Base-by-base conservation (phyloP, 2,888 invertebrate genomes). In the Melieria picta region DNA sequence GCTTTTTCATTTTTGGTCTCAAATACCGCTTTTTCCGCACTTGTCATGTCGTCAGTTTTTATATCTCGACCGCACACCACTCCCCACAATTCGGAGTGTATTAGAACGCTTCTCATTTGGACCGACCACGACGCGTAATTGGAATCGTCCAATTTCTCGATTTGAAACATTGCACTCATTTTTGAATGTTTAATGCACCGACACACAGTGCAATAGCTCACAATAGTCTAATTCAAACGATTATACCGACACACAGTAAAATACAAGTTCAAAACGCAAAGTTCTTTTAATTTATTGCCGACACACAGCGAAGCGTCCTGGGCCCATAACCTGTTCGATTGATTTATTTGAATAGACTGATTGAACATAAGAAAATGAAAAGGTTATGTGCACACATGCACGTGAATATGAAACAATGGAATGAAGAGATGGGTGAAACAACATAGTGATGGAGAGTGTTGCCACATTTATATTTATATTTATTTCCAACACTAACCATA, bases 401-500 rank as follows among this genome's bases (percentile, higher is more conserved):
- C 30, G 30, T 30, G 30, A 30, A 30, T 30, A 30, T 30, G 30
- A 30, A 30, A 30, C 16, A 30, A 30, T 30, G 30, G 30, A 30
- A 30, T 3, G 30, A 30, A 30, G 30, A 30, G 30, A 30, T 30
- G 30, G 30, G 30, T 30, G 30, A 30, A 30, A 30, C 30, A 30
- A 30, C 2, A 30, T 30, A 30, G 30, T 61, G 47, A 67, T 48
- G 63, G 43, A 48, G 10, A 63, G 60, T 60, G 60, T 60, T 60
- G 60, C 60, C 60, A 63, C 9, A 63, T 10, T 47, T 9, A 48
- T 48, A n/a, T 61, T 50, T 10, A 50, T 50, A 10, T 11, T 10
- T 50, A 61, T 61, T 61, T 61, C 61, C 11, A 7, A 45, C 61
- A 61, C n/a, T n/a, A n/a, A n/a, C n/a, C n/a, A n/a, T n/a, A n/a